Evolutionary conservation across 1,140 invertebrate genomes (phyloP).

Genomic region (Drosophila dunni): DNA sequence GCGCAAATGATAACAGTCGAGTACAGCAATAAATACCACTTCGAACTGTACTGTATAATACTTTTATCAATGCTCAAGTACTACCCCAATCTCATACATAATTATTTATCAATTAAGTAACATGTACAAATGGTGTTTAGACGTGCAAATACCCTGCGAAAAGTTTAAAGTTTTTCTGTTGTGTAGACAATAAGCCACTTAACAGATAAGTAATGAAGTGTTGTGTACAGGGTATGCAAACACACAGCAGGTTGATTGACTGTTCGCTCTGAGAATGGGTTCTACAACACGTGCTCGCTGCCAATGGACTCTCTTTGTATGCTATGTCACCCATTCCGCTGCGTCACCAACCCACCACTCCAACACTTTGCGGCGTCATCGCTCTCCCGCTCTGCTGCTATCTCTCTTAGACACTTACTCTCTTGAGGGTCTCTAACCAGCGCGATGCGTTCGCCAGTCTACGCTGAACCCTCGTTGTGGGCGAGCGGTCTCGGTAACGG

Average conservation of each 20-base stretch:
- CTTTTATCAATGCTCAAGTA: constrained; percentile 10
- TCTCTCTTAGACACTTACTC: constrained; percentile 2
- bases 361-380: background rate
- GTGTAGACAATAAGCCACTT: background rate
- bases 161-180: too few relatives aligned
- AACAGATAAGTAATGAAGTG: too few relatives aligned
- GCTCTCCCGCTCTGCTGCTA: background rate
- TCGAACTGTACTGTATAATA: background rate
- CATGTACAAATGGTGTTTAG: background rate
- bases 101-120: constrained; percentile 1
- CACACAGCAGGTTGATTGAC: background rate
- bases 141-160: background rate
- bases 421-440: constrained; percentile 27
- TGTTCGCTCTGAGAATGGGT: constrained; percentile 5
- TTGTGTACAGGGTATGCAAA: too few relatives aligned
- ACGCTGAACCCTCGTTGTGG: constrained; percentile 53
- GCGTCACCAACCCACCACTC: too few relatives aligned
- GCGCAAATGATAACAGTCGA: too few relatives aligned
- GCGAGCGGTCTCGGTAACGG: constrained; percentile 51
- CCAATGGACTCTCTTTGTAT: constrained; percentile 2
- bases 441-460: constrained; percentile 40
- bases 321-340: background rate
- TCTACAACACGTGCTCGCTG: constrained; percentile 23
- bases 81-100: constrained; percentile 2
- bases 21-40: background rate